Base-by-base conservation (phyloP, 2,113 vertebrate genomes). In the Chunga burmeisteri region DNA sequence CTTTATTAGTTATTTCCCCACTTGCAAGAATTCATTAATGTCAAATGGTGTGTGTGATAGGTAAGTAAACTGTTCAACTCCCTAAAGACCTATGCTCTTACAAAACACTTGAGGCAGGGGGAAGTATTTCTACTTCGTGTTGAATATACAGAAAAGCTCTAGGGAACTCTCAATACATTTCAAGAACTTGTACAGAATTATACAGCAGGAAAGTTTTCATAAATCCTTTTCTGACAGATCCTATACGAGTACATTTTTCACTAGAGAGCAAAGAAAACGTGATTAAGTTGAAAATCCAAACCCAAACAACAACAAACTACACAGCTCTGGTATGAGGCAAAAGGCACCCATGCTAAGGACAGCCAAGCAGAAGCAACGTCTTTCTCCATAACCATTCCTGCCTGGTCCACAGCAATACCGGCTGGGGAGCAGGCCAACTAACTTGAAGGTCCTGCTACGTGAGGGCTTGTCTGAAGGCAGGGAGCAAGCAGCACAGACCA, bases 231-330 rank as follows among this genome's bases (percentile, higher is more conserved):
- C 59, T 71, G 55, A 81, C 61, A 89, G 53, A 86, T 70, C 34
- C 46, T 46, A 0, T 27, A 66, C 30, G 26, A 63, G 52, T 30
- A 62, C 12, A 27, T 70, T 87, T 89, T 47, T 94, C 50, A 71
- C 36, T 16, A 13, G 23, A 79, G 65, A 1, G 1, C 1, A 1
- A 15, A 79, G 7, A 47, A 85, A 87, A 56, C 0, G 1, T 3
- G 47, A 70, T 38, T 11, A 23, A 42, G 29, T 44, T 59, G 71
- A 66, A 81, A 87, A 72, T 67, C 0, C 42, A 79, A 90, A 81
- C 36, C 14, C 4, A 2, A 77, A 65, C 23, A 78, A 53, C 19
- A 61, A 74, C 27, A 63, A 85, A 63, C 46, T 25, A 30, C 20
- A 32, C 23, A 47, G 25, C 50, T 92, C 55, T 27, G 5, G 14